phyloP scores from a whole-genome alignment of 2,113 vertebrate species.

The Spilogale gracilis region DNA sequence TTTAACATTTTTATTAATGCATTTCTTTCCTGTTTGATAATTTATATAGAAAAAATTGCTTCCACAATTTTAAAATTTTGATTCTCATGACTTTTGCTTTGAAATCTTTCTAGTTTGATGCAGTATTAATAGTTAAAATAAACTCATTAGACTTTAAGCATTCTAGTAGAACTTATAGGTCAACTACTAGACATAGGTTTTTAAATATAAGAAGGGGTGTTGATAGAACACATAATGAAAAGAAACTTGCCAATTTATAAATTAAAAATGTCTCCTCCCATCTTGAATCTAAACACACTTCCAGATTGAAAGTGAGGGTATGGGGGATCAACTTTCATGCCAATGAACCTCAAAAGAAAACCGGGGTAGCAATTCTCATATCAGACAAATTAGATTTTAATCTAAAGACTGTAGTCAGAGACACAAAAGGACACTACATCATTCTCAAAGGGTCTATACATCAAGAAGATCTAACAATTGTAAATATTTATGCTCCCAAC shows the following conservation, averaged over 20 bases:
- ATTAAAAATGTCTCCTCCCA: background rate
- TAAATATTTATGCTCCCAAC: no score
- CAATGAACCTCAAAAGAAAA: no score
- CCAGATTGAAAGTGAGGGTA: no score
- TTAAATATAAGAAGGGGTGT: background rate
- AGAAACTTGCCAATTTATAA: conserved; percentile 50
- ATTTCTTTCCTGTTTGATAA: background rate
- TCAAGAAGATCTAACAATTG: no score
- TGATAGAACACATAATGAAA: conserved; percentile 18
- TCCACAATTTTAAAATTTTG: background rate
- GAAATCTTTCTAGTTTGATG: background rate
- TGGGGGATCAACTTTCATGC: no score
- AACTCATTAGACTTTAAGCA: background rate
- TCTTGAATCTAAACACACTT: no score
- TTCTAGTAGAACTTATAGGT: background rate
- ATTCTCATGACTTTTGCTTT: background rate
- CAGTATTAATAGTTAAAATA: background rate
- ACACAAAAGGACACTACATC: no score
- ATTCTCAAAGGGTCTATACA: no score
- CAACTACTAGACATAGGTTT: background rate
- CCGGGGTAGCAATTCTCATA: no score
- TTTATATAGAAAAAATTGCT: background rate
- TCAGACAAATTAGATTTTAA: no score
- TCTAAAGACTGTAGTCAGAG: no score
- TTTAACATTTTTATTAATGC: conserved; percentile 27